Conservation (phyloP, 2,113 vertebrate genomes). For the Cyprinodon brontotheroides region DNA sequence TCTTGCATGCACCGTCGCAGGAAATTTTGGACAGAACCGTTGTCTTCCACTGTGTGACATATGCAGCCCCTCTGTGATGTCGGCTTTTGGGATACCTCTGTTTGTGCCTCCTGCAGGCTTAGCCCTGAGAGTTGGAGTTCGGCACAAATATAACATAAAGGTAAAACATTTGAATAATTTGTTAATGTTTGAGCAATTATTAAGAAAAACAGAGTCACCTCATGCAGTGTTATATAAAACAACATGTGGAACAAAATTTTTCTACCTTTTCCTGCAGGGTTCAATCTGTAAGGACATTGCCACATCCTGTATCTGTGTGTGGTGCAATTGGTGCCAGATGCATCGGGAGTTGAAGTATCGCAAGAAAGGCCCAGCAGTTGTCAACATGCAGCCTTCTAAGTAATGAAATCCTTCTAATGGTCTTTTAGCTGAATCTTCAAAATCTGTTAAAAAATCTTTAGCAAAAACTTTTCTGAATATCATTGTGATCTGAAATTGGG, state of each 20-base stretch:
- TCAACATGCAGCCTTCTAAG: conserved; percentile 40
- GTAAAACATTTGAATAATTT: conserved; percentile 8
- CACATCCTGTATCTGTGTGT: conserved; percentile 48
- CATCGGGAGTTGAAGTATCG: conserved; percentile 49
- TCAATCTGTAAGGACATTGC: conserved; percentile 58
- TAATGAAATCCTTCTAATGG: neutral
- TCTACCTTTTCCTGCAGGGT: conserved; percentile 39
- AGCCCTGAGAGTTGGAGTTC: conserved; percentile 26
- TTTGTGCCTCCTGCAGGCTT: conserved; percentile 38
- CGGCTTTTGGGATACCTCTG: conserved; percentile 35
- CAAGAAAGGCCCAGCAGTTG: neutral
- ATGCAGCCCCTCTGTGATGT: conserved; percentile 15
- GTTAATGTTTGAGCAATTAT: neutral
- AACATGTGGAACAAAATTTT: neutral
- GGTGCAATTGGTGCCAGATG: conserved; percentile 70
- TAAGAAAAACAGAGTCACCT: rapidly evolving
- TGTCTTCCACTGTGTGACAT: conserved; percentile 66
- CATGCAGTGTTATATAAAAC: no score
- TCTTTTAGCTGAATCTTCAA: neutral
- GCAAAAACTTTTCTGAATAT: neutral
- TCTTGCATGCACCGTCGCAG: conserved; percentile 49
- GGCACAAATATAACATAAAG: conserved; percentile 58
- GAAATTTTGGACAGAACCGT: conserved; percentile 26
- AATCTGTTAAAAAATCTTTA: neutral
- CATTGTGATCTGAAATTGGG: neutral